These are phyloP conservation scores for Catharus fuscescens DNA, from an alignment of 2,113 vertebrate species.

Conservation along the genomic window DNA sequence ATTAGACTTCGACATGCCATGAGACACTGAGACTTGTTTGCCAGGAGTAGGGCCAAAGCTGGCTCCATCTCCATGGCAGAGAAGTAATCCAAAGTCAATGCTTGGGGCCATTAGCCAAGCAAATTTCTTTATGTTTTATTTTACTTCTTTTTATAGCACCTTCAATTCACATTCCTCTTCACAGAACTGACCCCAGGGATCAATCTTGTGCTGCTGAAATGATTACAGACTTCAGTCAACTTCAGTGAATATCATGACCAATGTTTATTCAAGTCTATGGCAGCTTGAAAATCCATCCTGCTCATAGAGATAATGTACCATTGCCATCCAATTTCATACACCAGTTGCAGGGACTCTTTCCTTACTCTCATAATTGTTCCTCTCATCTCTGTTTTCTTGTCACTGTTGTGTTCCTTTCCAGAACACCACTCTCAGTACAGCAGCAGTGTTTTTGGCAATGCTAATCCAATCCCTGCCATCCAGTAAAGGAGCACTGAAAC, in stretches of 20 bases:
- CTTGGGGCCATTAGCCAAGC: not conserved
- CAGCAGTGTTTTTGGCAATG: not conserved
- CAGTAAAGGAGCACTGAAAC: not conserved
- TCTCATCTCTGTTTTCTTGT: constrained; percentile 3
- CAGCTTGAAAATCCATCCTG: not conserved
- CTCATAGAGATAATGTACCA: not conserved
- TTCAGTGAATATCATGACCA: not conserved
- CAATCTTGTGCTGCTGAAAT: not conserved
- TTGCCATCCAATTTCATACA: constrained; percentile 1
- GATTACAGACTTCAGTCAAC: not conserved
- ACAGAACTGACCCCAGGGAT: not conserved
- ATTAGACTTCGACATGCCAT: fast-evolving
- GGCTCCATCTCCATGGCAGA: not conserved
- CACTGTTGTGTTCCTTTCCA: not conserved
- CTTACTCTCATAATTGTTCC: not conserved
- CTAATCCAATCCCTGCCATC: not conserved
- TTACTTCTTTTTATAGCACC: not conserved
- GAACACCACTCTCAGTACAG: not conserved
- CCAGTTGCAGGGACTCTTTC: not conserved
- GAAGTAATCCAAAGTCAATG: not conserved
- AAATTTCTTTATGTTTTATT: not conserved
- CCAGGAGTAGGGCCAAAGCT: not conserved
- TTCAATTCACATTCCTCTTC: not conserved
- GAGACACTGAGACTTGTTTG: not conserved
- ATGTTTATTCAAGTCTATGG: not conserved